Base-by-base conservation (phyloP, 2,888 invertebrate genomes). In the Nemapogon koenigi region DNA sequence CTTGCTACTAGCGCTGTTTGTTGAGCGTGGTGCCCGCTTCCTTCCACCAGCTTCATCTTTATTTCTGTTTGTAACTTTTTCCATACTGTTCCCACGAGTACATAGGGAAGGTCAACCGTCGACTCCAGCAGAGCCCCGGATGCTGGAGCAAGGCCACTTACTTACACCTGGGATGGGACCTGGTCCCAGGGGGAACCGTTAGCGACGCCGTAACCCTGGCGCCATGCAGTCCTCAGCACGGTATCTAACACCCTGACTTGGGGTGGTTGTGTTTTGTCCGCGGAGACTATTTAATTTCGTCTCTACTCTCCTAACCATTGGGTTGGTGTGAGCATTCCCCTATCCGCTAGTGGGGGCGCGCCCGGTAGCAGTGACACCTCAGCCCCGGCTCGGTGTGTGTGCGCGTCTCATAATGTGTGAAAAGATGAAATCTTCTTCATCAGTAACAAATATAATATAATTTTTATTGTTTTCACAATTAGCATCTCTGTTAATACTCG, bases 11-110 rank as follows among this genome's bases (percentile, higher is more conserved):
- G 29, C 14, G 29, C 29, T 10, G 29, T 11, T 29, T 29, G 14
- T 13, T 29, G 29, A 11, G 29, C 29, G 11, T 29, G 29, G 7
- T 29, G 14, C 29, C 29, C 29, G n/a, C 11, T 29, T 11, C n/a
- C n/a, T n/a, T n/a, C 29, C 14, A 29, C n/a, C 29, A 11, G n/a
- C 11, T 29, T 29, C 14, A 29, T 11, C 29, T 29, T 13, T 11
- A 29, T 29, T 22, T 8, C 7, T 22, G 10, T 22, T 22, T 22
- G 6, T 22, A 22, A 22, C 8, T 22, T 8, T 22, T 8, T 22
- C 8, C 22, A 22, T 7, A 22, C 22, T 22, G 22, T 22, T 22
- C 22, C 22, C 22, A 10, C 22, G 22, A 22, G 22, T 22, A 22
- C 22, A 7, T 22, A 22, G 22, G 22, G 22, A 22, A 22, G 22